Base-by-base conservation (phyloP, 64 coral and sea anemone species). In the Orbicella faveolata region DNA sequence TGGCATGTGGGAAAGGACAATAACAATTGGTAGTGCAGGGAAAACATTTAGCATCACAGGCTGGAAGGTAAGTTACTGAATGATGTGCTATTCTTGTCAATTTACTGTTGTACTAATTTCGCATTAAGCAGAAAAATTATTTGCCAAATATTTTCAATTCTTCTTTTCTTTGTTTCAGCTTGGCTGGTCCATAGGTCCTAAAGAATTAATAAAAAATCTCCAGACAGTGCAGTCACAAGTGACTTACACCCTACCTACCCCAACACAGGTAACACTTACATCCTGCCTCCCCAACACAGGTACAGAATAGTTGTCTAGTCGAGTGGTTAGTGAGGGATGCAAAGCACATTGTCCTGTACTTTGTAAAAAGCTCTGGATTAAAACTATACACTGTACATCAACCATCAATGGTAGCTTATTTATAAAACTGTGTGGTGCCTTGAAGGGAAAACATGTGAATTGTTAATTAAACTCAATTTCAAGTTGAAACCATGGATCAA, bases 1-100 rank as follows among this genome's bases (percentile, higher is more conserved):
- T 63, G 97, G 81, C 0, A 99, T 99, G 97, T 99, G 97, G 97
- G 97, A 99, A 44, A 89, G 91, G 57, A 99, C 97, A 74, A 61
- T 99, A 63, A 99, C 94, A 8, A 90, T 99, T 33, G 90, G 97
- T 1, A 99, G 97, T 92, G 94, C 75, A 76, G 94, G 97, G 20
- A 99, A 99, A 63, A 86, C 97, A 35, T 96, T 96, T 74, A 92
- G 94, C 64, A 88, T 92, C 14, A 99, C 97, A 20, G 97, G 97
- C 34, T 99, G 97, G 97, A 99, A 99, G 97, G 97, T 91, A 61
- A 16, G 12, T 51, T 21, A 33, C 21, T 33, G 34, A 61, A 18
- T 36, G 21, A 83, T 21, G 14, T 5, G 0, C 30, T 83, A 33
- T 41, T 16, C 13, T 37, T 15, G 36, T 21, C 4, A 19, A 41